Conservation (phyloP, 2,888 invertebrate species). For the Gnatocerus cornutus region DNA sequence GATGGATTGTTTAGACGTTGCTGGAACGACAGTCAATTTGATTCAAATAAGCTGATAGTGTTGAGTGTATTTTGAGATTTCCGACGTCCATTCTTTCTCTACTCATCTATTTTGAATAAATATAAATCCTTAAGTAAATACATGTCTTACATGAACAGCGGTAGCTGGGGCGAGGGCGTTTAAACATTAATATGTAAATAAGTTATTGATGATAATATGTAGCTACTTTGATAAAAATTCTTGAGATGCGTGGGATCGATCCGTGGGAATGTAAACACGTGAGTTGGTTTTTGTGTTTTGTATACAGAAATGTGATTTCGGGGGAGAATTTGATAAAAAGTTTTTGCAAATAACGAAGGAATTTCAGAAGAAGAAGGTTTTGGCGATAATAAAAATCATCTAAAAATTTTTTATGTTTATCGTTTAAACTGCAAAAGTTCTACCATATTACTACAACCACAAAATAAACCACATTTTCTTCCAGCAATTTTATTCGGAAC, state of each 20-base stretch:
- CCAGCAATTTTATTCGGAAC: too few relatives aligned
- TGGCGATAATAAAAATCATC: too few relatives aligned
- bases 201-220: slow-evolving; percentile 49
- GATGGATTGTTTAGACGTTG: background rate
- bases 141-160: slow-evolving; percentile 16
- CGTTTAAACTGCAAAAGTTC: background rate
- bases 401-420: too few relatives aligned
- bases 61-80: slow-evolving; percentile 1
- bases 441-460: too few relatives aligned
- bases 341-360: too few relatives aligned
- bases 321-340: background rate
- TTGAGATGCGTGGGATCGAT: slow-evolving; percentile 47
- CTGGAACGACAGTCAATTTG: background rate
- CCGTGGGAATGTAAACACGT: slow-evolving; percentile 49
- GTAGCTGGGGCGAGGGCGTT: slow-evolving; percentile 48
- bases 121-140: slow-evolving; percentile 38
- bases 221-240: slow-evolving; percentile 47
- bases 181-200: slow-evolving; percentile 50
- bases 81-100: background rate
- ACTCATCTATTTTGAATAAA: slow-evolving; percentile 18
- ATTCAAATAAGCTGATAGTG: slow-evolving; percentile 9
- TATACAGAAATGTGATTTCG: slow-evolving; percentile 20
- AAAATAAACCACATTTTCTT: too few relatives aligned
- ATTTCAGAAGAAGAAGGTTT: too few relatives aligned
- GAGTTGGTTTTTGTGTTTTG: slow-evolving; percentile 37